Evolutionary conservation across 2,113 vertebrate genomes (phyloP).

Genomic region (Falcunculus frontatus): DNA sequence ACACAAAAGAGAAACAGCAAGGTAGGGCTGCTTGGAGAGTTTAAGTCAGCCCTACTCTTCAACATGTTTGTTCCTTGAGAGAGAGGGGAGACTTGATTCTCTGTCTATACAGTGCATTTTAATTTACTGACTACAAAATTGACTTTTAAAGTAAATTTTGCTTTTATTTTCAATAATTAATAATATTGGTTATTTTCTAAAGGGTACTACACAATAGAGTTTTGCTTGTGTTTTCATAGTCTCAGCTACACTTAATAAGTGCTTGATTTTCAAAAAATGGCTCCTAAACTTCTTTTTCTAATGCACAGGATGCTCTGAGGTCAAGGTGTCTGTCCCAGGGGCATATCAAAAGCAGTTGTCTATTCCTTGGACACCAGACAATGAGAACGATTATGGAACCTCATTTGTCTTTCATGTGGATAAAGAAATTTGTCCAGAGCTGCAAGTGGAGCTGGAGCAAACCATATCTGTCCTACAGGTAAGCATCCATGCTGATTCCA

Average conservation of each 20-base stretch:
- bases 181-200: background rate
- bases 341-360: slow-evolving; percentile 70
- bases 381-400: background rate
- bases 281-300: background rate
- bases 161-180: background rate
- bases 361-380: slow-evolving; percentile 32
- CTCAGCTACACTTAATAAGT: background rate
- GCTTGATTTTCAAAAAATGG: background rate
- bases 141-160: background rate
- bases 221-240: background rate
- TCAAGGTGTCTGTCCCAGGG: slow-evolving; percentile 72
- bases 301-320: slow-evolving; percentile 48
- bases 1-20: background rate
- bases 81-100: background rate
- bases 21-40: slow-evolving; percentile 45
- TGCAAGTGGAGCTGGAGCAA: slow-evolving; percentile 65
- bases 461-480: slow-evolving; percentile 66
- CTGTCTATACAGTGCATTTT: background rate
- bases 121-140: background rate
- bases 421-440: slow-evolving; percentile 50
- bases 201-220: background rate
- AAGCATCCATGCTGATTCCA: background rate
- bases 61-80: background rate
- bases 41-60: background rate
- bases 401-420: slow-evolving; percentile 72